These are phyloP conservation scores for Dynastes hyllus DNA, from an alignment of 2,888 invertebrate species.

Conservation along the genomic window DNA sequence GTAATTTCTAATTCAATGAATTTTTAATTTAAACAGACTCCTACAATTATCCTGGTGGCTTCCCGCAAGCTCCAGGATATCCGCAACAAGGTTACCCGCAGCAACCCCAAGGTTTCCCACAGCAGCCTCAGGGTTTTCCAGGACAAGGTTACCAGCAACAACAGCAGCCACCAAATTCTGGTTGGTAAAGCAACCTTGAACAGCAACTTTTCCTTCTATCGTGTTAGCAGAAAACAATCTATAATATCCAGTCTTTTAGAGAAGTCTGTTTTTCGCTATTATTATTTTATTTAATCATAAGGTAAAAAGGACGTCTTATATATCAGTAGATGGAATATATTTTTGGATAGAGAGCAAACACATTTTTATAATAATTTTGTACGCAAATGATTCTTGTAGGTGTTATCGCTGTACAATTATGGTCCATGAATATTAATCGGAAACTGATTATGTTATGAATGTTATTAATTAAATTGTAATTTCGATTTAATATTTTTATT, in stretches of 20 bases:
- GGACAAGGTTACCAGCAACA: slow-evolving; percentile 58
- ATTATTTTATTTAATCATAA: background rate
- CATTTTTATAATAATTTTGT: background rate
- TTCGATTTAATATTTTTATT: too few relatives aligned
- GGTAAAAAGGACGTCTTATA: background rate
- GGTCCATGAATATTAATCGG: too few relatives aligned
- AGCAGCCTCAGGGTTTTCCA: slow-evolving; percentile 61
- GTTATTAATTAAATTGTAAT: too few relatives aligned
- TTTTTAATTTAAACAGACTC: slow-evolving; percentile 65
- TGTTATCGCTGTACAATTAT: too few relatives aligned
- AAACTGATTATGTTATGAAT: too few relatives aligned
- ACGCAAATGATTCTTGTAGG: background rate
- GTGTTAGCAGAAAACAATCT: background rate
- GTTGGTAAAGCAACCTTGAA: slow-evolving; percentile 60
- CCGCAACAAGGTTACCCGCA: slow-evolving; percentile 61
- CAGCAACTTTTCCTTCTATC: background rate
- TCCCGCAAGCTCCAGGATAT: slow-evolving; percentile 71
- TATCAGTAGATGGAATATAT: slow-evolving; percentile 3
- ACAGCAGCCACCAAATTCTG: slow-evolving; percentile 63
- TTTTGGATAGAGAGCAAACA: background rate
- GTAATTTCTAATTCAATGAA: too few relatives aligned
- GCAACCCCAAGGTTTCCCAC: slow-evolving; percentile 57
- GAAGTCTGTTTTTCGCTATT: background rate
- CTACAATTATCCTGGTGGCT: slow-evolving; percentile 75
- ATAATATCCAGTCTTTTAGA: background rate